Evolutionary conservation across 1,140 invertebrate species (phyloP).

Genomic region (Drosophila jambulina): DNA sequence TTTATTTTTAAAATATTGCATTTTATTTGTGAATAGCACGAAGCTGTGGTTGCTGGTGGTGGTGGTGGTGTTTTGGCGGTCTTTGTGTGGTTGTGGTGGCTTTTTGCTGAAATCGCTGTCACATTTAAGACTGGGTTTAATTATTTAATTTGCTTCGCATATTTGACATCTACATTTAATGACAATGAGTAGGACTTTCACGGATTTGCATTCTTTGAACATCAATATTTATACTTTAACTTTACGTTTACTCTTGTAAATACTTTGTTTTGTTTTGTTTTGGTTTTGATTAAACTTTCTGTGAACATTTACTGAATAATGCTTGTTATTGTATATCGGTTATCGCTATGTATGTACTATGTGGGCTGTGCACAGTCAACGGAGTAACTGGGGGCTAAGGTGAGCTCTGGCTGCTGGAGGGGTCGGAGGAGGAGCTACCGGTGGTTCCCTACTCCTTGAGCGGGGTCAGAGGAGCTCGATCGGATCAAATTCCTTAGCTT

Average conservation of each 20-base stretch:
- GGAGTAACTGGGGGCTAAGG: constrained; percentile 40
- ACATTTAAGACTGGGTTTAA: constrained; percentile 60
- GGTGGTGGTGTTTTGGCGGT: constrained; percentile 17
- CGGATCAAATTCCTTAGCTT: constrained; percentile 23
- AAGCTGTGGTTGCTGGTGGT: constrained; percentile 61
- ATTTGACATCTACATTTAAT: constrained; percentile 67
- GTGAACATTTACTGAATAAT: constrained; percentile 76
- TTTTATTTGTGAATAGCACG: constrained; percentile 79
- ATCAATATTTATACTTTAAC: constrained; percentile 69
- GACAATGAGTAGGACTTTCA: constrained; percentile 78
- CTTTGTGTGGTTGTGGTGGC: constrained; percentile 35
- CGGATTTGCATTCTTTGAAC: constrained; percentile 64
- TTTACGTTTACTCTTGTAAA: constrained; percentile 66
- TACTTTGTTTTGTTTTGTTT: constrained; percentile 56
- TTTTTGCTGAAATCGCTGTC: constrained; percentile 55
- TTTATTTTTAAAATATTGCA: constrained; percentile 81
- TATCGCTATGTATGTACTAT: constrained; percentile 55
- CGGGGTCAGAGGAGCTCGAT: constrained; percentile 3
- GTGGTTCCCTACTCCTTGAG: neutral
- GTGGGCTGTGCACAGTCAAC: constrained; percentile 44
- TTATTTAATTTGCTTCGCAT: constrained; percentile 71
- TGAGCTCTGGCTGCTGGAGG: constrained; percentile 17
- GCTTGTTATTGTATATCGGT: constrained; percentile 67
- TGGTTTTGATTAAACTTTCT: constrained; percentile 74
- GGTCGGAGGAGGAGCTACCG: neutral